Evolutionary conservation across 2,113 vertebrate genomes (phyloP), one percentile per base, ranked within the genome.

Genomic region (Tachysurus vachellii): DNA sequence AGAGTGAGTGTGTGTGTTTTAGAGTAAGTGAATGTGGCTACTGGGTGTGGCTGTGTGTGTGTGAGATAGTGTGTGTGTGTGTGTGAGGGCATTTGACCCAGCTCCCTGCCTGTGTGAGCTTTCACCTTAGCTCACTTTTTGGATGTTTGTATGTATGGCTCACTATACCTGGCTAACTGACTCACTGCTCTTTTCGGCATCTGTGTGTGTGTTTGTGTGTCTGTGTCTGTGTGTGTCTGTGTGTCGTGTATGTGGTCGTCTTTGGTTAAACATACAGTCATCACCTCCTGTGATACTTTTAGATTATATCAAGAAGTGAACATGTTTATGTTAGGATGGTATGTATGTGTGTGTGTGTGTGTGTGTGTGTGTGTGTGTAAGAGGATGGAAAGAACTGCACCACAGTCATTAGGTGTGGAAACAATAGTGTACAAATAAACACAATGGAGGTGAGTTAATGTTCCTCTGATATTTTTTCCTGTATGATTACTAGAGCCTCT

Each of bases 331-430:
- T 16, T n/a, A 44, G 36, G 9, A 23, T 26, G 17, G 70, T 10
- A 9, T 76, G 50, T 28, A 23, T 3, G 42, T 82, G 81, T 50
- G 21, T 66, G 23, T 66, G 81, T 56, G 77, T 36, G 77, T 57
- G 61, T 66, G 81, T 66, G 61, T 66, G 81, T 53, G 61, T 44
- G 44, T 53, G 21, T 54, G 61, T 31, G 44, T 21, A 11, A 19
- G 62, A 28, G 62, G 28, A 68, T 70, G 82, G 61, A 83, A 83
- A 66, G 21, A 53, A 47, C 44, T 54, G 64, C 13, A 50, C 61
- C 47, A 42, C 59, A 50, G 81, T 70, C 19, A 83, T 70, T 83
- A 70, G 82, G 82, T 54, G 47, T 85, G 68, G 66, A 88, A 86
- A 88, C 62, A 70, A 83, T 83, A 44, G 47, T 31, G 61, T 83